Evolutionary conservation across 2,113 vertebrate genomes (phyloP).

Genomic region (Sigmodon hispidus): DNA sequence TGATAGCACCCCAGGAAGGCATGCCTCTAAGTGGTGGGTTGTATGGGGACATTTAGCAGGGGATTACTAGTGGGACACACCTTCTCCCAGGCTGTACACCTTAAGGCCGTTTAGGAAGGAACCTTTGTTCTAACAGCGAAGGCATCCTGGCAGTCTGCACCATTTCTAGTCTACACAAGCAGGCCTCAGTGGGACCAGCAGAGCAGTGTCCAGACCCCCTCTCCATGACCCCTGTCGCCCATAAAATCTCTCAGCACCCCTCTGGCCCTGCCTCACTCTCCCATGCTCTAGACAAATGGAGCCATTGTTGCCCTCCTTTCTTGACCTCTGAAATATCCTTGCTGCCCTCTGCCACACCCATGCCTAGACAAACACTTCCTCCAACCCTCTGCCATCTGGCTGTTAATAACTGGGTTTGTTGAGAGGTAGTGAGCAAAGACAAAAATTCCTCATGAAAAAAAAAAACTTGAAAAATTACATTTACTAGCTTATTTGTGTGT

Average conservation of each 20-base stretch:
- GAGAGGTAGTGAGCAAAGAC: not conserved
- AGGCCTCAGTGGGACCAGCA: fast-evolving
- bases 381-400: not conserved
- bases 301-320: not conserved
- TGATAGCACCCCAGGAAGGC: not conserved
- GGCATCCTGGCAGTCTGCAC: not conserved
- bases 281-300: not conserved
- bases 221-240: fast-evolving
- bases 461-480: not conserved
- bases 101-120: not conserved
- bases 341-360: not conserved
- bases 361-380: not conserved
- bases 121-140: not conserved
- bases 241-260: not conserved
- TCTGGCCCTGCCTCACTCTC: not conserved
- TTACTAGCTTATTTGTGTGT: not conserved
- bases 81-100: not conserved
- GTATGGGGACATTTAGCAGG: not conserved
- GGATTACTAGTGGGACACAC: not conserved
- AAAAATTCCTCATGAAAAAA: not conserved
- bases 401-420: not conserved
- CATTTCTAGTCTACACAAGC: not conserved
- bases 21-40: not conserved
- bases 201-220: too few relatives aligned
- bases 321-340: not conserved